Conservation (phyloP, 2,888 invertebrate genomes). For the Zygogramma bicolorata region DNA sequence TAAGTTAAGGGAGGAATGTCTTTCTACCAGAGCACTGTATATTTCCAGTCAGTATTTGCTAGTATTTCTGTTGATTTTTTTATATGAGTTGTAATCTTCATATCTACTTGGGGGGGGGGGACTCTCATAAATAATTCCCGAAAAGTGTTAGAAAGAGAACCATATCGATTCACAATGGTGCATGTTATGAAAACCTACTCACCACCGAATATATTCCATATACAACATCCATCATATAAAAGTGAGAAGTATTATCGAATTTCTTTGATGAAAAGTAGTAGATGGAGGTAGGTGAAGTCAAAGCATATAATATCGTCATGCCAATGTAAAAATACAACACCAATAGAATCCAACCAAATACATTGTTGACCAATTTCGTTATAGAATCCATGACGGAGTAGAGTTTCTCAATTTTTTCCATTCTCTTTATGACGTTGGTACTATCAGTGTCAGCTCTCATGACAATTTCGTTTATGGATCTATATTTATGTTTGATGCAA, state of each 20-base stretch:
- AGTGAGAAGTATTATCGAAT: background rate
- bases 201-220: background rate
- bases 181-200: background rate
- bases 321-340: background rate
- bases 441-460: background rate
- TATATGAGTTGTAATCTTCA: too few species aligned
- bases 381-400: background rate
- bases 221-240: background rate
- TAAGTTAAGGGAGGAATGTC: too few species aligned
- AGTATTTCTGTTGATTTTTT: too few species aligned
- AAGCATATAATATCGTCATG: background rate
- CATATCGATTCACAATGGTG: too few species aligned
- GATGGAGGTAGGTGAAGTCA: background rate
- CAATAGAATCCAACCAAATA: background rate
- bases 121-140: too few species aligned
- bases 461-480: background rate
- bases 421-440: background rate
- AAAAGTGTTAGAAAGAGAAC: too few species aligned
- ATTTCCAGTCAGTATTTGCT: too few species aligned
- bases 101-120: too few species aligned
- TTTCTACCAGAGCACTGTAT: too few species aligned
- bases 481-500: background rate
- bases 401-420: background rate
- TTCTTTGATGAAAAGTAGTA: background rate
- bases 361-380: background rate